Base-by-base conservation (phyloP, 2,797 vertebrate genomes). In the Cryptoblepharus egeriae region DNA sequence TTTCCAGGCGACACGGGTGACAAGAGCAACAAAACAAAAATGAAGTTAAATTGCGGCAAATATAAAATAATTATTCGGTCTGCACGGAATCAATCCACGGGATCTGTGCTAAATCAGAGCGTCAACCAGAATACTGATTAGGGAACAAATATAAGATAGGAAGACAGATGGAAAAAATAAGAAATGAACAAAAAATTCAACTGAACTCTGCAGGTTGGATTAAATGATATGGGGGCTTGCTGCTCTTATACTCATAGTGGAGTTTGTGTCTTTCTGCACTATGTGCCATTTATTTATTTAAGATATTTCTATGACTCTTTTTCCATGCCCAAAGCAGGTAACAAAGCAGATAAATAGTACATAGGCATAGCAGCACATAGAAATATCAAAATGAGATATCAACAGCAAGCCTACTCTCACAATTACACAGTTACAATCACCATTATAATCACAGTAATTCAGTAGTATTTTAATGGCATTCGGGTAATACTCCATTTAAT, bases 31-130 rank as follows among this genome's bases (percentile, higher is more conserved):
- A 39, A 30, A 49, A 37, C 64, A 9, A 74, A 77, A 61, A 67
- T 81, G 58, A 84, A 75, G 65, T 78, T 87, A 85, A 91, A 85
- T 79, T 63, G 87, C 85, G 58, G 68, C 45, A 86, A 77, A 88
- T 82, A 70, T 82, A 87, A 84, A 88, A 86, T 85, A 85, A 90
- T 73, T 85, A 69, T 81, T 74, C 55, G 81, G 80, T 16, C 12
- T 63, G 16, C 37, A 87, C 80, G 78, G 81, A 87, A 71, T 55
- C 72, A 86, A 73, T 18, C 63, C 70, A 30, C 24, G 75, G 28
- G 78, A 24, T 78, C 12, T 55, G 26, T 82, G 42, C 26, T 87
- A 77, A 83, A 79, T 30, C 72, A 58, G 79, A 75, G 82, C 80
- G 64, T 84, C 39, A 76, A 49, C 32, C 5, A n/a, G 67, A 77